Conservation (phyloP, 2,888 invertebrate genomes). For the Iphiclides podalirius region DNA sequence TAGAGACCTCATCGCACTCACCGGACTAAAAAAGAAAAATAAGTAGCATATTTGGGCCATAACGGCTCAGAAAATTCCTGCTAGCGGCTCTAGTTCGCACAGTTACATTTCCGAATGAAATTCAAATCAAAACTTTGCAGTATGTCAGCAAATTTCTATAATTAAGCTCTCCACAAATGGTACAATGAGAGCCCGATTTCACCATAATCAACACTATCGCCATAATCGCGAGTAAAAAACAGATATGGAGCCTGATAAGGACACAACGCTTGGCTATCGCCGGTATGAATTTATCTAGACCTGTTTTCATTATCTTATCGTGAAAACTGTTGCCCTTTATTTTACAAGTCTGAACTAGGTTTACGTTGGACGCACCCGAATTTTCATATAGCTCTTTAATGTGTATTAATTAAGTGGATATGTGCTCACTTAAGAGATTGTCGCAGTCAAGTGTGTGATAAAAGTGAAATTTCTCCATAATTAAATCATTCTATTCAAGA, state of each 20-base stretch:
- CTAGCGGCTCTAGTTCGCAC: no score
- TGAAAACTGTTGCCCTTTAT: constrained; percentile 60
- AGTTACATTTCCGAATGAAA: no score
- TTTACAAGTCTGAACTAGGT: constrained; percentile 52
- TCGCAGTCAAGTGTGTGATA: constrained; percentile 24
- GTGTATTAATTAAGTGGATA: constrained; percentile 1
- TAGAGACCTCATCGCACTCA: no score
- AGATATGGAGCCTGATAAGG: constrained; percentile 49
- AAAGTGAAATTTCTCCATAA: neutral
- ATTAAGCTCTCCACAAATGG: constrained; percentile 2
- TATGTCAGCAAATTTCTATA: no score
- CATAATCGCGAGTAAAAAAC: constrained; percentile 64
- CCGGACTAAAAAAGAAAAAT: no score
- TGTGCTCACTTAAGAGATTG: neutral
- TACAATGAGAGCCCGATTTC: constrained; percentile 23
- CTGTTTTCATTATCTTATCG: constrained; percentile 77
- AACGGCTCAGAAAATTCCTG: no score
- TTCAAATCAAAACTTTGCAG: no score
- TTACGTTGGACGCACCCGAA: constrained; percentile 49
- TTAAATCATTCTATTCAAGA: neutral
- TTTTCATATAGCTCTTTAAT: constrained; percentile 21
- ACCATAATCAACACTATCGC: constrained; percentile 57
- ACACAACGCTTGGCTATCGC: constrained; percentile 50
- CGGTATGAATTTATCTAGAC: constrained; percentile 76
- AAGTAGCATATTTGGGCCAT: no score